A percentile compares a stretch with the other conserved stretches of the same genome.
These are phyloP conservation scores for Cephus cinctus DNA, from an alignment of 1,140 invertebrate genomes.

Conservation along the genomic window DNA sequence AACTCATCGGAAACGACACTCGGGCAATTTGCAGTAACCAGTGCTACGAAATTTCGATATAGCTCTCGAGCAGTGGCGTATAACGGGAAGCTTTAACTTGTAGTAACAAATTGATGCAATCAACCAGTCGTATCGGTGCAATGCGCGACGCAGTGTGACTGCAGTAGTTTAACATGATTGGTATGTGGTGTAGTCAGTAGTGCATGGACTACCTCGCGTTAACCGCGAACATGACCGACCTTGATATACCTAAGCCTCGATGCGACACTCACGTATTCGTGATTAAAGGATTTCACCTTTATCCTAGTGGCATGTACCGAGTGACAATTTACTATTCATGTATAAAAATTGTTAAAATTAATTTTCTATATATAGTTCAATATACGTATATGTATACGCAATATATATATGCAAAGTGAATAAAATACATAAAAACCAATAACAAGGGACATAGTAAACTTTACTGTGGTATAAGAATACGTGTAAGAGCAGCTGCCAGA, in stretches of 20 bases:
- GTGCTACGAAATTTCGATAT: slow-evolving; percentile 24
- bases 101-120: slow-evolving; percentile 35
- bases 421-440: too few species aligned
- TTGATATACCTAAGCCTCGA: slow-evolving; percentile 11
- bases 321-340: too few species aligned
- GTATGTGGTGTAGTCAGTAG: slow-evolving; percentile 15
- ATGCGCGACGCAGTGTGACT: background rate
- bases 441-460: too few species aligned
- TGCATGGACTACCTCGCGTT: slow-evolving; percentile 11
- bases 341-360: too few species aligned
- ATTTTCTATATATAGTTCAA: too few species aligned
- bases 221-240: slow-evolving; percentile 26
- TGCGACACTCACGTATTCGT: background rate
- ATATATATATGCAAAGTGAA: too few species aligned
- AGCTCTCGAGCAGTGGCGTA: slow-evolving; percentile 18
- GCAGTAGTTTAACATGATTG: slow-evolving; percentile 19
- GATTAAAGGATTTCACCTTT: too few species aligned
- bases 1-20: slow-evolving; percentile 23
- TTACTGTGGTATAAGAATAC: too few species aligned
- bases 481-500: too few species aligned
- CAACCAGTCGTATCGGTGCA: slow-evolving; percentile 18
- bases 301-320: too few species aligned
- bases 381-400: too few species aligned
- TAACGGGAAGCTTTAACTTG: slow-evolving; percentile 22
- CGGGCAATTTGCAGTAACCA: slow-evolving; percentile 22